These are phyloP conservation scores for Cacatua alba DNA, from an alignment of 2,113 vertebrate species.

Conservation along the genomic window DNA sequence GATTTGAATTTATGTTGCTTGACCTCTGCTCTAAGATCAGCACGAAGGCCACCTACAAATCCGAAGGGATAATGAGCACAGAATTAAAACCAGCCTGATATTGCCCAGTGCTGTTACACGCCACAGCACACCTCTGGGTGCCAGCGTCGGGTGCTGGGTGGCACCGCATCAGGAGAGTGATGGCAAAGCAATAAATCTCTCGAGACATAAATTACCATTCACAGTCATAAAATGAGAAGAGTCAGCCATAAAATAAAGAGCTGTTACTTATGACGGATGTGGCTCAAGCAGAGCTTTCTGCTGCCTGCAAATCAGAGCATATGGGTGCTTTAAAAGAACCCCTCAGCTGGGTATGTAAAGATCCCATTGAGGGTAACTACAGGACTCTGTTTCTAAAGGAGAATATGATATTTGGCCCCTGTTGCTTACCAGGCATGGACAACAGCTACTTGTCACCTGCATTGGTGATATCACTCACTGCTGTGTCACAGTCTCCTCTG, in stretches of 20 bases:
- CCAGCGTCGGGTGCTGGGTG: not conserved
- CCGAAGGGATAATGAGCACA: not conserved
- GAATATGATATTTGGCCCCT: not conserved
- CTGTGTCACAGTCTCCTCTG: not conserved
- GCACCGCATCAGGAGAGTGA: fast-evolving
- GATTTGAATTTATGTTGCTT: not conserved
- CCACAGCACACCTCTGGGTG: not conserved
- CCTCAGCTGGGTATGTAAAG: not conserved
- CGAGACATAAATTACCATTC: not conserved
- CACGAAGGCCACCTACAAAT: not conserved
- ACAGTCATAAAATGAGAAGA: not conserved
- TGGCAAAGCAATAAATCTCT: not conserved
- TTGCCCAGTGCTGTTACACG: fast-evolving
- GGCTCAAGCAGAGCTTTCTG: not conserved
- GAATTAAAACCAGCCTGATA: not conserved
- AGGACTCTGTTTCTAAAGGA: not conserved
- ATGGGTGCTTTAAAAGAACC: not conserved
- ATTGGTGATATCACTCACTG: not conserved
- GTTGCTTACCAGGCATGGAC: not conserved
- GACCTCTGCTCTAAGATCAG: not conserved
- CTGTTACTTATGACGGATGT: not conserved
- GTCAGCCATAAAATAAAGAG: not conserved
- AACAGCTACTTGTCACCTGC: not conserved
- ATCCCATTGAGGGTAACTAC: not conserved
- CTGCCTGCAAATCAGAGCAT: not conserved